Percentiles rank a stretch among this genome's conserved stretches.
These are phyloP conservation scores for Papilio polytes DNA, from an alignment of 1,140 invertebrate genomes.

Conservation along the genomic window DNA sequence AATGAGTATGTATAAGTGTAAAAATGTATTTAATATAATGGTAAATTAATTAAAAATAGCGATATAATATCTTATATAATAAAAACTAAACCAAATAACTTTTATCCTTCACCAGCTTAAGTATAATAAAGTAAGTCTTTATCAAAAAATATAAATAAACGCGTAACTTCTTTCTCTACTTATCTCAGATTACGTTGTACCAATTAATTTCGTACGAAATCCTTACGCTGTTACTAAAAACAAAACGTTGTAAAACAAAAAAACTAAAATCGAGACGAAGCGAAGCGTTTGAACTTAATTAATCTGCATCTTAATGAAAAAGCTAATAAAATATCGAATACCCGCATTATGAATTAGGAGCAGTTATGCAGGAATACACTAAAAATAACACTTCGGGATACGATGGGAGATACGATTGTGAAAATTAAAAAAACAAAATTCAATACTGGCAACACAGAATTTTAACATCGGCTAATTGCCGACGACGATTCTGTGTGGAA, in stretches of 20 bases:
- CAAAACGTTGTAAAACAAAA: conserved; percentile 3
- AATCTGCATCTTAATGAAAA: conserved; percentile 30
- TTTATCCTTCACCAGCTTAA: background rate
- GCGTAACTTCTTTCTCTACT: background rate
- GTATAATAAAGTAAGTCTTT: background rate
- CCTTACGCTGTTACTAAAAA: background rate
- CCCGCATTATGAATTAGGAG: conserved; percentile 28
- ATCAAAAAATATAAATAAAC: conserved; percentile 15
- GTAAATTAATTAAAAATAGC: background rate
- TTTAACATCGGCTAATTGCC: conserved; percentile 58
- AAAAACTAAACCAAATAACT: background rate
- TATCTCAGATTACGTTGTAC: conserved; percentile 20
- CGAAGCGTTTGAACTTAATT: conserved; percentile 27
- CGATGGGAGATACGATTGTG: conserved; percentile 32
- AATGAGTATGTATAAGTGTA: no score
- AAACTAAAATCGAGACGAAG: conserved; percentile 7
- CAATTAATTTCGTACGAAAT: conserved; percentile 6
- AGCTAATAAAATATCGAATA: conserved; percentile 28
- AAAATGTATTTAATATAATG: no score
- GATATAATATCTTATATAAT: background rate
- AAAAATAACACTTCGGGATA: conserved; percentile 33
- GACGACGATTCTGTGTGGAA: conserved; percentile 50
- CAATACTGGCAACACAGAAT: conserved; percentile 48
- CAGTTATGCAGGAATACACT: conserved; percentile 31
- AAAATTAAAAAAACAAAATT: conserved; percentile 42